Evolutionary conservation across 1,140 invertebrate genomes (phyloP).

Genomic region (Bombus terrestris): DNA sequence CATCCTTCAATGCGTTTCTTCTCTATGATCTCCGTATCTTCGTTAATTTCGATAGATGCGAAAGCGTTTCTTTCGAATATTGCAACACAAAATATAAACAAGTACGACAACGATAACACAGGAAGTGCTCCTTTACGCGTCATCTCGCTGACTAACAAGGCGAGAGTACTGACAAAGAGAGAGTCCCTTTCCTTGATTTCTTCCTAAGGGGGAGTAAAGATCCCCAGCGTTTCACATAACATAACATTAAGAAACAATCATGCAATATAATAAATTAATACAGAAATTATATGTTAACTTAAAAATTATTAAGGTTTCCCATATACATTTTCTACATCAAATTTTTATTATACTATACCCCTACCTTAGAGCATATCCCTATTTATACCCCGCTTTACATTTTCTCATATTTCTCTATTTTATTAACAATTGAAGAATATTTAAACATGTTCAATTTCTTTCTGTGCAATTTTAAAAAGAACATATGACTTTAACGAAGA

Average conservation of each 20-base stretch:
- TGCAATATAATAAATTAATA: neutral
- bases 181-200: neutral
- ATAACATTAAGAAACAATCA: neutral
- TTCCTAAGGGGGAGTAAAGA: neutral
- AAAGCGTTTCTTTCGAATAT: neutral
- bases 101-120: neutral
- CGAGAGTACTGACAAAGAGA: constrained; percentile 4
- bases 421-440: too few species aligned
- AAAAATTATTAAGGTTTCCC: neutral
- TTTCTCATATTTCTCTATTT: too few species aligned
- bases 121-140: neutral
- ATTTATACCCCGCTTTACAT: too few species aligned
- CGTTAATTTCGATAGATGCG: neutral
- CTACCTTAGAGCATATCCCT: too few species aligned
- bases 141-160: constrained; percentile 5
- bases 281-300: neutral
- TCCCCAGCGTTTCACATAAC: too few species aligned
- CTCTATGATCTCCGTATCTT: neutral
- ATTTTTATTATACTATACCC: neutral
- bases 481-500: too few species aligned
- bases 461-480: too few species aligned
- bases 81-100: neutral
- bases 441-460: too few species aligned
- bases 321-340: neutral
- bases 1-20: neutral